Evolutionary conservation across 2,888 invertebrate genomes (phyloP), one percentile per base, ranked within the genome.

Genomic region (Odontomyia ornata): DNA sequence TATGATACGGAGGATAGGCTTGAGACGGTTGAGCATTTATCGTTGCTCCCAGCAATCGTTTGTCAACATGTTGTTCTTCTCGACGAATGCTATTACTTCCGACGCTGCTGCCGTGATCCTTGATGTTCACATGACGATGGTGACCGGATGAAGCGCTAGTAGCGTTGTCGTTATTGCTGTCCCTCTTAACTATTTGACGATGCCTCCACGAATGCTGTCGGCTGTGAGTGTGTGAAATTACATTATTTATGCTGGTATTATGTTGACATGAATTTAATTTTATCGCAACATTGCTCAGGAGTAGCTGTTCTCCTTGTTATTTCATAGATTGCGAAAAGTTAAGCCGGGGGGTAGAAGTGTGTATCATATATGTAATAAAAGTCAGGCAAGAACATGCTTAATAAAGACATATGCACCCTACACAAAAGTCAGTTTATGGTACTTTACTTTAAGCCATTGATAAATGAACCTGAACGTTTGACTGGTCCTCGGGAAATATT

Each of bases 171-270:
- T 18, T 79, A 36, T 56, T 71, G 47, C 56, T 64, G 47, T 62
- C 60, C 46, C 43, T 79, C 79, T 80, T 75, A 76, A 78, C 78
- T 78, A 79, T 77, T 77, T 78, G 76, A 76, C 78, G 73, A 77
- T 80, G n/a, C 75, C 76, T 73, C 78, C 77, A 67, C 75, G 78
- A 75, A 73, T 77, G 57, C 77, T 75, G 75, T 75, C 78, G 76
- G 77, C 46, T 78, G 52, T 75, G 73, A 62, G 67, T 69, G n/a
- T n/a, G 47, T 46, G 28, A 72, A 72, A 56, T 56, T 56, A 52
- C 56, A 72, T 72, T 72, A 72, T 72, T 72, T 72, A 72, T 56
- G 56, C 56, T 25, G 52, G 56, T 46, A 52, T 52, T 52, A 56
- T 52, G 52, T 28, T 72, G 71, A 72, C 71, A 72, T 18, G 56